Evolutionary conservation across 2,888 invertebrate genomes (phyloP).

Genomic region (Mylabris sibirica): DNA sequence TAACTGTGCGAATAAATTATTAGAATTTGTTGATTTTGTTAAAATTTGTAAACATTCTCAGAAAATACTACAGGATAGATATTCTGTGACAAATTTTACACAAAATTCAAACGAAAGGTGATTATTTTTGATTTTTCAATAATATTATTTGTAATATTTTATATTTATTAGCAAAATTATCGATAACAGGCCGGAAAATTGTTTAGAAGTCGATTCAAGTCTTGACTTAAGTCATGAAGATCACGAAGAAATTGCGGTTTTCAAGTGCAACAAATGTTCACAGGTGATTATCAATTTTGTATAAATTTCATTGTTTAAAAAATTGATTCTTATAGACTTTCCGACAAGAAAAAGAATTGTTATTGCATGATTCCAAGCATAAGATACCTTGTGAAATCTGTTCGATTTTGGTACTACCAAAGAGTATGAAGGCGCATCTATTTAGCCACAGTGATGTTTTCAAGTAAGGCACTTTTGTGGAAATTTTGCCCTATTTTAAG

Average conservation of each 20-base stretch:
- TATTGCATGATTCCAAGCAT: conserved; percentile 44
- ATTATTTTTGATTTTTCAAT: neutral
- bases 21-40: conserved; percentile 38
- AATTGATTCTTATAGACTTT: neutral
- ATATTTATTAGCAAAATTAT: neutral
- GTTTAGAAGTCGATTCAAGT: neutral
- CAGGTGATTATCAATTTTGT: conserved; percentile 35
- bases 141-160: too few relatives aligned
- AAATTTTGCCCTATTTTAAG: too few relatives aligned
- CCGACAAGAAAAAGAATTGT: conserved; percentile 27
- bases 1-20: conserved; percentile 39
- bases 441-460: conserved; percentile 46
- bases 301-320: conserved; percentile 35
- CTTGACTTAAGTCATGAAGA: neutral
- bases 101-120: neutral
- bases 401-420: conserved; percentile 41
- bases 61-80: conserved; percentile 27
- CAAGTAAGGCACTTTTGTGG: conserved; percentile 40
- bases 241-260: conserved; percentile 36
- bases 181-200: neutral
- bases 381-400: conserved; percentile 45
- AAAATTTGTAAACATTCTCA: conserved; percentile 36
- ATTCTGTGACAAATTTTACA: neutral
- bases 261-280: conserved; percentile 45
- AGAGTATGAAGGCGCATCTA: conserved; percentile 45